Base-by-base conservation (phyloP, 2,113 vertebrate genomes). In the Dipodomys merriami region DNA sequence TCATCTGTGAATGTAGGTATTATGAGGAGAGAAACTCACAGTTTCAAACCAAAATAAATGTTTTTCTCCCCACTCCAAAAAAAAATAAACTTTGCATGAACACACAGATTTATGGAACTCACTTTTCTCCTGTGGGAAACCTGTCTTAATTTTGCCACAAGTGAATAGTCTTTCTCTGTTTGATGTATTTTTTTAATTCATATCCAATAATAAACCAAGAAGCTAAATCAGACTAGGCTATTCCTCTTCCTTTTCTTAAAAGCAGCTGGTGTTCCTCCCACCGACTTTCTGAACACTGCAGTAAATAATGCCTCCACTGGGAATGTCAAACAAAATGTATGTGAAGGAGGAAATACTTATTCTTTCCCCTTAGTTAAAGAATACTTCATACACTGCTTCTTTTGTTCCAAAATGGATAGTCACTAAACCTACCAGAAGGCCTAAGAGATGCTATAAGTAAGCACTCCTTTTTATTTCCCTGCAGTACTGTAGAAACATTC, bases 31-130 rank as follows among this genome's bases (percentile, higher is more conserved):
- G 82, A 96, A 74, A 11, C 33, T 83, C 5, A 74, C 79, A 39
- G 4, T 83, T 93, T 91, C 80, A 85, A 91, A 76, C 22, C 67
- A 89, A 94, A 96, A 71, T 76, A 76, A 83, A 84, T 39, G 10
- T 29, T 79, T 78, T 49, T 73, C 35, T 68, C 29, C 60, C 20
- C 39, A 15, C 10, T 10, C 46, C 46, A 5, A 7, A 49, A 49
- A 39, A 35, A 2, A 57, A 78, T 77, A 44, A 87, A n/a, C 65
- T 13, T 57, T 4, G 25, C 33, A 4, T 3, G 19, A 25, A 64
- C 18, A 25, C 65, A 53, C 18, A 62, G 83, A 20, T 27, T 78
- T 22, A 2, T 1, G 29, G 5, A 72, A 53, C 46, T 6, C 78
- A 4, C 7, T 65, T 64, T 39, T 60, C 5, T 85, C 60, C 82